Percentiles rank a stretch among this genome's conserved stretches.
Evolutionary conservation across 2,113 vertebrate genomes (phyloP).

Genomic region (Seriola rivoliana): DNA sequence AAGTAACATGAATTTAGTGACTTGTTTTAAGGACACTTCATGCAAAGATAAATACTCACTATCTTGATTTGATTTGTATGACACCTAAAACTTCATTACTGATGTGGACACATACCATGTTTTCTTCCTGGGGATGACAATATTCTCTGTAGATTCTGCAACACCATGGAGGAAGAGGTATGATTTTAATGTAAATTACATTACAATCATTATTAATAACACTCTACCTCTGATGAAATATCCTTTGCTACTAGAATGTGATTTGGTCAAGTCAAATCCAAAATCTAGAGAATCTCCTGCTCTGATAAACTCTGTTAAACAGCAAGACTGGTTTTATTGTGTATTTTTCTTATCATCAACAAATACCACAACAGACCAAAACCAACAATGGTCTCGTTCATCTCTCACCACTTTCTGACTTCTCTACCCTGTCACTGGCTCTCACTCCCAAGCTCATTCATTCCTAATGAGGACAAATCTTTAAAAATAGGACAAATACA

Average conservation of each 20-base stretch:
- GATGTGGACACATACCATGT: conserved; percentile 86
- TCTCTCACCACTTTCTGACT: too few species aligned
- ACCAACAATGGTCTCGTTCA: too few species aligned
- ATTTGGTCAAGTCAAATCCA: background rate
- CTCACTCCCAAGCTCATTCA: background rate
- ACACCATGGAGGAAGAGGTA: background rate
- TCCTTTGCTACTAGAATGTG: background rate
- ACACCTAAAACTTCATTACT: background rate
- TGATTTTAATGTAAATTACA: background rate
- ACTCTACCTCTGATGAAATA: background rate
- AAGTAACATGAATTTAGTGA: background rate
- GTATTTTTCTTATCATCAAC: background rate
- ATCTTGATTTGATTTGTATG: too few species aligned
- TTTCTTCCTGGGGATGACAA: conserved; percentile 92
- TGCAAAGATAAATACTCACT: background rate
- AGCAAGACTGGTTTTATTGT: background rate
- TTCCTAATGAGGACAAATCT: background rate
- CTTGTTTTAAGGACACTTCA: background rate
- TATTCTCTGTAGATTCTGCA: conserved; percentile 78
- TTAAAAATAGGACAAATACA: background rate
- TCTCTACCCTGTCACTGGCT: too few species aligned
- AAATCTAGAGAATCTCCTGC: too few species aligned
- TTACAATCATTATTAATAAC: background rate
- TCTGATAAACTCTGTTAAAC: background rate
- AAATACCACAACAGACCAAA: background rate